phyloP scores from a whole-genome alignment of 2,888 invertebrate genomes.

The Ommatoiulus sabulosus region DNA sequence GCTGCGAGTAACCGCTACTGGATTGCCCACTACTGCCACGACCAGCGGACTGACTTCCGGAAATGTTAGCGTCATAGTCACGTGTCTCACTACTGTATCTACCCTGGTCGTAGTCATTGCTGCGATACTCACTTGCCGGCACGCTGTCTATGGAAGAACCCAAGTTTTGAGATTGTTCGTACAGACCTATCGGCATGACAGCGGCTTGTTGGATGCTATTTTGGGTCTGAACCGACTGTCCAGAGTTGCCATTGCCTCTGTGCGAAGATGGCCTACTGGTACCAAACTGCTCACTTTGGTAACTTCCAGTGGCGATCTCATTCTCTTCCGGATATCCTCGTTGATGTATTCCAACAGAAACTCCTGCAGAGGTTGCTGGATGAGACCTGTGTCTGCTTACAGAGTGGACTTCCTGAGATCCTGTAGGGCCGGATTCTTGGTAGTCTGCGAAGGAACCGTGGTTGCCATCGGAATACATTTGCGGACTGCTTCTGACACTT shows the following conservation, averaged over 20 bases:
- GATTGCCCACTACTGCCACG: not conserved
- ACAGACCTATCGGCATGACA: not conserved
- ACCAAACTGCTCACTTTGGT: not conserved
- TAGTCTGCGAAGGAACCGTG: not conserved
- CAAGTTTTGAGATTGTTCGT: not conserved
- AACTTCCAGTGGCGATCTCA: not conserved
- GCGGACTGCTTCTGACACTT: not conserved
- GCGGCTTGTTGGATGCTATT: not conserved
- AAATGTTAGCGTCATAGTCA: slow-evolving; percentile 7
- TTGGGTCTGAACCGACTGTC: not conserved
- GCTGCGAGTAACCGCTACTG: not conserved
- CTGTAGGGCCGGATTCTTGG: not conserved
- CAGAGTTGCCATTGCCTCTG: not conserved
- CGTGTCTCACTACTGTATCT: slow-evolving; percentile 1
- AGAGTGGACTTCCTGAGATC: not conserved
- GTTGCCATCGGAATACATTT: not conserved
- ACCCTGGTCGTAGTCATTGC: not conserved
- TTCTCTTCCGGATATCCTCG: slow-evolving; percentile 1
- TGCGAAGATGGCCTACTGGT: not conserved
- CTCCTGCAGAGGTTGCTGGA: not conserved
- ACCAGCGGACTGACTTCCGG: not conserved
- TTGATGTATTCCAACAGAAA: not conserved
- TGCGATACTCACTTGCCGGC: slow-evolving; percentile 2
- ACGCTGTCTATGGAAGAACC: not conserved
- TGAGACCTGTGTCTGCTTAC: not conserved